Percentiles rank a stretch among this genome's conserved stretches.
These are phyloP conservation scores for Vulpes lagopus DNA, from an alignment of 2,113 vertebrate species.

Conservation along the genomic window DNA sequence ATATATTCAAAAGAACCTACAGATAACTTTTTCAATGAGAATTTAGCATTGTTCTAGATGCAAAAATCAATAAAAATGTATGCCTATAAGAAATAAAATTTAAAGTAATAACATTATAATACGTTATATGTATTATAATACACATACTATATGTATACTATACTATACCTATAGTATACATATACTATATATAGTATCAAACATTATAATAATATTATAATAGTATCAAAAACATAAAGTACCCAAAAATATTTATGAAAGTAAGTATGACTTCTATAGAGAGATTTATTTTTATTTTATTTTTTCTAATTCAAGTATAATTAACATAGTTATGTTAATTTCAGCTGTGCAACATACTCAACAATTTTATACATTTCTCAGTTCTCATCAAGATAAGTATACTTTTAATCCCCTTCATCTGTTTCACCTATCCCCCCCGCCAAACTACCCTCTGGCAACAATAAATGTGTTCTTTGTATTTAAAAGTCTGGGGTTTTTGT, in stretches of 20 bases:
- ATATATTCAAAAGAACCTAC: background rate
- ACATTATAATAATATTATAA: background rate
- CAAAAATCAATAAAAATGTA: constrained; percentile 10
- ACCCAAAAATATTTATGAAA: constrained; percentile 32
- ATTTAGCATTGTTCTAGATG: background rate
- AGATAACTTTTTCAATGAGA: background rate
- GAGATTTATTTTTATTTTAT: background rate
- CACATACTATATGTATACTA: too few species aligned
- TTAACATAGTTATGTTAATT: background rate
- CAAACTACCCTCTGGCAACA: background rate
- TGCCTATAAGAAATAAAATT: background rate
- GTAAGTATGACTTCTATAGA: background rate
- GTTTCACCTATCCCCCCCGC: background rate
- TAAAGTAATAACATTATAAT: background rate
- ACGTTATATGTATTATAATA: background rate
- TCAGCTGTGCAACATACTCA: background rate
- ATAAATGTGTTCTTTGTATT: background rate
- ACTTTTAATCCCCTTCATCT: background rate
- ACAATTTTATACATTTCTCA: background rate
- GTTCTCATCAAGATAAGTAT: background rate
- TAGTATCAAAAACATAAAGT: constrained; percentile 3
- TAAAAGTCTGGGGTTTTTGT: background rate
- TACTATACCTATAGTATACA: too few species aligned
- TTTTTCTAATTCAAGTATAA: background rate
- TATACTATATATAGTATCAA: too few species aligned